Base-by-base conservation (phyloP, 2,797 vertebrate genomes). In the Adelosebastes latens region DNA sequence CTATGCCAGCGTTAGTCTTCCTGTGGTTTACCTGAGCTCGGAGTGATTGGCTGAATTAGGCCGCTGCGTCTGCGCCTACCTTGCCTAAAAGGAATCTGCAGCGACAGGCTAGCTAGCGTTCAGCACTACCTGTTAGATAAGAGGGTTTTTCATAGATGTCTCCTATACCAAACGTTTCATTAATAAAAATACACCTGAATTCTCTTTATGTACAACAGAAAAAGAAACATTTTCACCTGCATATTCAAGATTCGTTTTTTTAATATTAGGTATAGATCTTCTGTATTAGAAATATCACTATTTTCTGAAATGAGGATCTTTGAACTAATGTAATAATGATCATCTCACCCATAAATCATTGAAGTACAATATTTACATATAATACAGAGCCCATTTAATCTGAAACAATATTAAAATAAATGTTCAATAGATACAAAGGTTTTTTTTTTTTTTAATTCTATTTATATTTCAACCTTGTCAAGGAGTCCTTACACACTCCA, bases 331-430 rank as follows among this genome's bases (percentile, higher is more conserved):
- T 95, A 95, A 92, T 96, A 94, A 95, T 93, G 90, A 95, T 95
- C 86, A 81, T 86, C 91, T 94, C 91, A 95, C 94, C 90, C 93
- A 92, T 94, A 94, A 94, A 93, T 89, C 94, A 95, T 94, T 92
- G 84, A 96, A 95, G 95, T 96, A 96, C 96, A 97, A 94, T 96
- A 96, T 97, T 94, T 97, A 95, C 95, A 97, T 93, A 96, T 94
- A 92, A 94, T 96, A 97, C 97, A 97, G 93, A 96, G 94, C 85
- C 72, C 82, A 94, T 93, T 95, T 90, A 89, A 95, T 93, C 93
- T 94, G 92, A 96, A 97, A 97, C 95, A 95, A 97, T 97, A 97
- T 95, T 97, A 97, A 97, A 97, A 97, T 96, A 97, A 97, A 96
- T 92, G 96, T 95, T 96, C 94, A 95, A 96, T 96, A 96, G 95